Evolutionary conservation across 2,113 vertebrate species (phyloP).

Genomic region (Chaetorhynchus papuensis): DNA sequence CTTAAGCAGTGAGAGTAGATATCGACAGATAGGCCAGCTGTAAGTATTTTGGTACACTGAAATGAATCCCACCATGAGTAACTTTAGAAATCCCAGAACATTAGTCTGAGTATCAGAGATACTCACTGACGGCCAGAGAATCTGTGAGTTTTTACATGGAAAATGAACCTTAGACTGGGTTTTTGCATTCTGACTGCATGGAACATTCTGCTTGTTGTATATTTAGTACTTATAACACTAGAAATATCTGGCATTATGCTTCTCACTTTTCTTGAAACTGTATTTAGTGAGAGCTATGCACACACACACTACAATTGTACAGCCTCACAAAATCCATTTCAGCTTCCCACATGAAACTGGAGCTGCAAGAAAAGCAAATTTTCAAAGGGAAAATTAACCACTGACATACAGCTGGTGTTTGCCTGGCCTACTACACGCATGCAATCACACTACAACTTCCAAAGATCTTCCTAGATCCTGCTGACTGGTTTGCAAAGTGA

Average conservation of each 20-base stretch:
- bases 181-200: neutral
- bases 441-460: neutral
- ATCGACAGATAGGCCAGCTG: neutral
- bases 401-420: neutral
- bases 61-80: neutral
- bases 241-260: neutral
- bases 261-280: neutral
- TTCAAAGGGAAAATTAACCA: neutral
- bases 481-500: neutral
- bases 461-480: neutral
- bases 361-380: neutral
- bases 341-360: neutral
- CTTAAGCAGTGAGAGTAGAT: neutral
- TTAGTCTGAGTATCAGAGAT: neutral
- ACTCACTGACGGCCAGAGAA: neutral
- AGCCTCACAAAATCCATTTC: neutral
- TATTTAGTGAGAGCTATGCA: neutral
- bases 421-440: neutral
- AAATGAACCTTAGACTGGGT: neutral
- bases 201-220: neutral
- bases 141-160: neutral
- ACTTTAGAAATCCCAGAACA: neutral
- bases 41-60: conserved; percentile 35
- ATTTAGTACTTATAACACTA: neutral
- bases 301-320: rapidly evolving